Base-by-base conservation (phyloP, 2,113 vertebrate genomes). In the Centrocercus urophasianus region DNA sequence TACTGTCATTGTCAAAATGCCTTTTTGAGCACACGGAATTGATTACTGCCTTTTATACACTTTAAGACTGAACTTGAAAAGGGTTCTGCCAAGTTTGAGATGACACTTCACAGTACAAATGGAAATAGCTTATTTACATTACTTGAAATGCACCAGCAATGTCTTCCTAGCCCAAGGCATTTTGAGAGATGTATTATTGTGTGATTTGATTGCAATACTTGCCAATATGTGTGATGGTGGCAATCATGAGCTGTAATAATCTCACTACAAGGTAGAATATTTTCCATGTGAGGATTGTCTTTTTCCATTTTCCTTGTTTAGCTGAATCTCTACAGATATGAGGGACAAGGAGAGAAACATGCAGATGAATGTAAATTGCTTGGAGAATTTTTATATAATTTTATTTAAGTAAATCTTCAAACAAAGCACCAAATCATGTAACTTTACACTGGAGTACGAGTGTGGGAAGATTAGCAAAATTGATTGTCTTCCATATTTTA, bases 241-340 rank as follows among this genome's bases (percentile, higher is more conserved):
- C 70, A 88, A 27, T 48, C 19, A 6, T 64, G 42, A 87, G n/a
- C 48, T 48, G 28, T 72, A 76, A 54, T 48, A 64, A 64, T 73
- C 42, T 87, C 78, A 64, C 63, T 81, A 86, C 40, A 25, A 54
- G 27, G 8, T 71, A 67, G 12, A 65, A 34, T 36, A 21, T 85
- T 77, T 67, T 85, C 28, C 42, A 22, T 27, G 66, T 70, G 63
- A 86, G 70, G 15, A 54, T 1, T 52, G 34, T 11, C 8, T 70
- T 93, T 69, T 83, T 50, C 21, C 42, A 66, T 76, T 93, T 93
- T 60, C 34, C 38, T 74, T 50, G 12, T 67, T 94, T 74, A 60
- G 70, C 28, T 52, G 34, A 52, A 65, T 65, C 28, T 88, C 16
- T 38, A 83, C 57, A 93, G 28, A 82, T 40, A 74, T 71, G 38